Evolutionary conservation across 2,797 vertebrate genomes (phyloP).

Genomic region (Dromococcyx pavoninus): DNA sequence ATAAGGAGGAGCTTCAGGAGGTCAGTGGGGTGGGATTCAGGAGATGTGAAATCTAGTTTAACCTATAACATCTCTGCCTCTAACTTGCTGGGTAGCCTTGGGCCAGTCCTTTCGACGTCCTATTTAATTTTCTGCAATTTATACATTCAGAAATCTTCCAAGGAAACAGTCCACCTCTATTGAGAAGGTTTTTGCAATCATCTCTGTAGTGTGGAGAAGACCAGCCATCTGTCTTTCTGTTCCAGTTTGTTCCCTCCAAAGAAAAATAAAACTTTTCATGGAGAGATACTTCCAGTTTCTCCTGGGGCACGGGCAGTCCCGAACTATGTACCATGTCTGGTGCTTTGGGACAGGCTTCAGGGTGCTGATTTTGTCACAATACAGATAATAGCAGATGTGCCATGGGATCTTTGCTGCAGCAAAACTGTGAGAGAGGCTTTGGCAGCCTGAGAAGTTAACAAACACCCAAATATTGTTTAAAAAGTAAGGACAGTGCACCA

Average conservation of each 20-base stretch:
- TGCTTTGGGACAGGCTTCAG: neutral
- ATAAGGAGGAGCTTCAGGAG: neutral
- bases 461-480: neutral
- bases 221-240: neutral
- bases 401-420: neutral
- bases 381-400: neutral
- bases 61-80: neutral
- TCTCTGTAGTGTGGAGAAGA: neutral
- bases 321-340: neutral
- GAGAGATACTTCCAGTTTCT: neutral
- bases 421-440: neutral
- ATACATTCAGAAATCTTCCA: neutral
- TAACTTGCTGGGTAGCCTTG: neutral
- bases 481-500: neutral
- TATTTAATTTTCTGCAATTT: neutral
- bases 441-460: neutral
- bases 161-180: neutral
- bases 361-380: neutral
- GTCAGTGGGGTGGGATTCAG: neutral
- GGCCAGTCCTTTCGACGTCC: neutral
- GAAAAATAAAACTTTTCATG: neutral
- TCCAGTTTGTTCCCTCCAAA: neutral
- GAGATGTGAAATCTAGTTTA: neutral
- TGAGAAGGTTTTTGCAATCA: neutral
- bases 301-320: neutral